Evolutionary conservation across 1,140 invertebrate species (phyloP).

Genomic region (Thrips palmi): DNA sequence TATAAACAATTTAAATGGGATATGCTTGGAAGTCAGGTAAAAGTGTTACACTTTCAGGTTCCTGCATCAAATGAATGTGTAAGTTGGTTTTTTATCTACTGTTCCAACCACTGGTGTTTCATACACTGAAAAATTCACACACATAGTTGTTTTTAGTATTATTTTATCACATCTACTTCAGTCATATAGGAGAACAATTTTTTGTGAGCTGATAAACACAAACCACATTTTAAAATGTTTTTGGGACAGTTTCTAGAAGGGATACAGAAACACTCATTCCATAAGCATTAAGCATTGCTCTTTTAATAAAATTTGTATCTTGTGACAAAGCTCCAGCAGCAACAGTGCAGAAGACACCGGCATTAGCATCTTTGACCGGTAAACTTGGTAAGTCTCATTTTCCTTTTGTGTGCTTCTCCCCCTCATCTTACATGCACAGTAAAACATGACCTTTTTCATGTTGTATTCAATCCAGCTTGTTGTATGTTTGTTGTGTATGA

Average conservation of each 20-base stretch:
- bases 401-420: no score
- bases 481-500: no score
- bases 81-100: not conserved
- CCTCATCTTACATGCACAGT: no score
- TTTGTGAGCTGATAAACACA: slow-evolving; percentile 5
- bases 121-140: slow-evolving; percentile 2
- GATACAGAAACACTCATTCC: no score
- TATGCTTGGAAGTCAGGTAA: not conserved
- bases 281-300: slow-evolving; percentile 11
- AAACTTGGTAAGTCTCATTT: slow-evolving; percentile 38
- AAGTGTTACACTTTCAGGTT: not conserved
- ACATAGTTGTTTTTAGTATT: not conserved
- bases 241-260: no score
- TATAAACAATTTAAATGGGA: not conserved
- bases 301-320: slow-evolving; percentile 25
- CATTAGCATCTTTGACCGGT: slow-evolving; percentile 45
- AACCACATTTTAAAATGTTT: slow-evolving; percentile 12
- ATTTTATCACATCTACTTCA: slow-evolving; percentile 10
- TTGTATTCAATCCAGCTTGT: no score
- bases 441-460: no score
- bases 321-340: slow-evolving; percentile 43
- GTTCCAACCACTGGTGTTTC: slow-evolving; percentile 3
- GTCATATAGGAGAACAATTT: slow-evolving; percentile 10
- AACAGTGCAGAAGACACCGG: slow-evolving; percentile 42
- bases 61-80: not conserved